Evolutionary conservation across 1,140 invertebrate genomes (phyloP).

Genomic region (Drosophila nikananu): DNA sequence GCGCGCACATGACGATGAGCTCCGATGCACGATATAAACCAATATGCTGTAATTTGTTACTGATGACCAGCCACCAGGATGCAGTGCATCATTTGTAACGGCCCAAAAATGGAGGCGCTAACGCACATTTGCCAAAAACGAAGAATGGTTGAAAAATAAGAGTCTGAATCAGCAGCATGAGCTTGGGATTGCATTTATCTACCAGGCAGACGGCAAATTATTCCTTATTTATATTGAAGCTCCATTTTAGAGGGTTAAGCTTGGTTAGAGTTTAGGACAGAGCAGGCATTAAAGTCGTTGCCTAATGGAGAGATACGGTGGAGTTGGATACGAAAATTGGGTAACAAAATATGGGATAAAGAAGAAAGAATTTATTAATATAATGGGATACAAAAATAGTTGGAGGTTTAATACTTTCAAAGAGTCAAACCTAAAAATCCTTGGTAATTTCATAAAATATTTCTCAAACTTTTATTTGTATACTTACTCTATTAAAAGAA

Average conservation of each 20-base stretch:
- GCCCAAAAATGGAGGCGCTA: conserved; percentile 59
- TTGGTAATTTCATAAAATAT: too few relatives aligned
- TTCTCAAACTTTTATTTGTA: not conserved
- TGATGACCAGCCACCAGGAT: conserved; percentile 59
- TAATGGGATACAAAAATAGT: not conserved
- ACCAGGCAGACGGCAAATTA: conserved; percentile 46
- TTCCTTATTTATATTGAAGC: conserved; percentile 46
- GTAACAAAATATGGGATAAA: not conserved
- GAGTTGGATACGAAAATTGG: not conserved
- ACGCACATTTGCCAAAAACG: conserved; percentile 70
- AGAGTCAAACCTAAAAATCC: too few relatives aligned
- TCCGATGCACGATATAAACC: conserved; percentile 39
- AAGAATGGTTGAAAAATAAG: conserved; percentile 17
- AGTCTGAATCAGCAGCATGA: not conserved
- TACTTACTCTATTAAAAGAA: too few relatives aligned
- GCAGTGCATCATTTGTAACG: conserved; percentile 70
- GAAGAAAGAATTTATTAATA: not conserved
- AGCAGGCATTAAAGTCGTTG: conserved; percentile 33
- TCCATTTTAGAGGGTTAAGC: conserved; percentile 59
- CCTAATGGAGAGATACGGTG: conserved; percentile 65
- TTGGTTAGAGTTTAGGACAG: conserved; percentile 29
- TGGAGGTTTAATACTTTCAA: too few relatives aligned
- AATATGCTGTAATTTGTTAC: conserved; percentile 80
- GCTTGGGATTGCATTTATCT: conserved; percentile 62
- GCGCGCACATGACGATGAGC: conserved; percentile 50